A percentile compares a stretch with the other conserved stretches of the same genome.
Evolutionary conservation across 2,888 invertebrate genomes (phyloP).

Genomic region (Drosophila nr. fundita): DNA sequence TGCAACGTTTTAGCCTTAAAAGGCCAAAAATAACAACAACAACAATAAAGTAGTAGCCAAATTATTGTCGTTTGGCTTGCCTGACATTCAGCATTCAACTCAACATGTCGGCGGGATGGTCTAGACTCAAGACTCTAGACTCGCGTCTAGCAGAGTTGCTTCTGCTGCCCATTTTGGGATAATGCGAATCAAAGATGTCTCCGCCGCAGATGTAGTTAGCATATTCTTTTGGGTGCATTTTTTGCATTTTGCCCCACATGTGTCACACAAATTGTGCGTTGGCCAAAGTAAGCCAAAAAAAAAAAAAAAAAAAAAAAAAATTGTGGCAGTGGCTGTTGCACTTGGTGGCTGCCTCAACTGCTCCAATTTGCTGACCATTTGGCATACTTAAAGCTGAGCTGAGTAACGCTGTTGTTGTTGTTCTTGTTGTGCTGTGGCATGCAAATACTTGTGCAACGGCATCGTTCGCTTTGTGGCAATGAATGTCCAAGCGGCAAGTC

Average conservation of each 20-base stretch:
- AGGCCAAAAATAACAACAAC: conserved; percentile 12
- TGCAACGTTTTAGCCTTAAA: conserved; percentile 26
- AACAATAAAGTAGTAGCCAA: conserved; percentile 9
- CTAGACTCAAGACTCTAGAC: conserved; percentile 1
- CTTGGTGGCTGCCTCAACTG: conserved; percentile 27
- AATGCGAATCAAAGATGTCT: conserved; percentile 39
- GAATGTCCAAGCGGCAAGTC: conserved; percentile 37
- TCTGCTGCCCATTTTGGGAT: conserved; percentile 19
- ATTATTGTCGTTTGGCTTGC: background rate
- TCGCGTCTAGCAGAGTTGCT: background rate
- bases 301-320: conserved; percentile 6
- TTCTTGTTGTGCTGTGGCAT: conserved; percentile 51
- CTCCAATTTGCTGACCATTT: conserved; percentile 76
- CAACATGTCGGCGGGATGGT: conserved; percentile 15
- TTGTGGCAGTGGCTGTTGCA: conserved; percentile 20
- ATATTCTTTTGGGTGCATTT: conserved; percentile 38
- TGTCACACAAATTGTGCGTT: conserved; percentile 71
- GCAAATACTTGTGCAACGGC: conserved; percentile 71
- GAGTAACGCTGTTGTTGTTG: background rate
- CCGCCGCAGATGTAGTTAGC: conserved; percentile 25
- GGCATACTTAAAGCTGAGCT: conserved; percentile 60
- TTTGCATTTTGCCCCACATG: conserved; percentile 67
- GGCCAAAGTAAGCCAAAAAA: conserved; percentile 19
- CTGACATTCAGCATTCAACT: conserved; percentile 11
- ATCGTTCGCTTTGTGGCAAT: conserved; percentile 43